phyloP scores from a whole-genome alignment of 2,797 vertebrate genomes.

The Anniella stebbinsi region DNA sequence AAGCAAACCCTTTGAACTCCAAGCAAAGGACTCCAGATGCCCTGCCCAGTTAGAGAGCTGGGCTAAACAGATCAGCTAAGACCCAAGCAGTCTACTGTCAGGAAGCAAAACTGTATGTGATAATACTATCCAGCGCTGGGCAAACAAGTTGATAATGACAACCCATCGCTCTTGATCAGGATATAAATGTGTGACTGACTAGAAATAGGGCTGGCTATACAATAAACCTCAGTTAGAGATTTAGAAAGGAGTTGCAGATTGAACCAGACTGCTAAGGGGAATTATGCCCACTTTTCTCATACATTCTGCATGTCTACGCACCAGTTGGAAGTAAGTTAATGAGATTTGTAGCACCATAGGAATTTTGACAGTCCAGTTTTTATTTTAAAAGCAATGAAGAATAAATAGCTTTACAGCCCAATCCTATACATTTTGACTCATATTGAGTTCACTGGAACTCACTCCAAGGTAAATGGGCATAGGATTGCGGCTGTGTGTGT shows the following conservation, averaged over 20 bases:
- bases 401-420: background rate
- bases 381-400: background rate
- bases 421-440: no score
- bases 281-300: background rate
- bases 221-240: background rate
- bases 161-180: background rate
- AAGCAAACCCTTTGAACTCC: background rate
- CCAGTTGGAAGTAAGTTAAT: background rate
- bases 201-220: background rate
- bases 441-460: no score
- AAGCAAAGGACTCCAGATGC: background rate
- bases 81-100: no score
- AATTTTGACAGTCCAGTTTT: background rate
- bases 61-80: background rate
- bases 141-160: background rate
- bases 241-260: background rate
- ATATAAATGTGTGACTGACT: background rate
- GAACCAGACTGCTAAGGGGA: background rate
- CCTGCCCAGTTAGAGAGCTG: background rate
- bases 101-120: background rate
- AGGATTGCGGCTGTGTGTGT: background rate
- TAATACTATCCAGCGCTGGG: background rate
- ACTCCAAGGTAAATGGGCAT: no score
- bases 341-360: background rate
- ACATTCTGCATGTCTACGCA: background rate